Percentiles rank a stretch among this genome's conserved stretches.
phyloP scores from a whole-genome alignment of 1,140 invertebrate species.

The Meloidogyne chitwoodi region DNA sequence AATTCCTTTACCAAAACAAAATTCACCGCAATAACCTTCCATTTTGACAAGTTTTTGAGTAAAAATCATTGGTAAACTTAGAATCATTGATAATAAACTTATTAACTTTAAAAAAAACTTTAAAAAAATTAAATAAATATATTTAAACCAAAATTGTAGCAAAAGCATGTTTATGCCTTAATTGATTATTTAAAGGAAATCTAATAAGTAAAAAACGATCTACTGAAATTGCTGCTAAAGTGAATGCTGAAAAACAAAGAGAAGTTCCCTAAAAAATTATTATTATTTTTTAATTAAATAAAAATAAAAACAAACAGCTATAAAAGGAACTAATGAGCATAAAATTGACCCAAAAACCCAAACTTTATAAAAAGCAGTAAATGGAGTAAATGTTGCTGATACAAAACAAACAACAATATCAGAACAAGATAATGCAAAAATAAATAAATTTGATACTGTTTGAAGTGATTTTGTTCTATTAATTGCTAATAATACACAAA shows the following conservation, averaged over 20 bases:
- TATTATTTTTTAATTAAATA: not conserved
- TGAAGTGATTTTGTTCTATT: slow-evolving; percentile 35
- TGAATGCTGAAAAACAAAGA: slow-evolving; percentile 53
- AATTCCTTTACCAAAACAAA: too few species aligned
- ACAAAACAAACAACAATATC: slow-evolving; percentile 54
- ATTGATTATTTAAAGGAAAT: slow-evolving; percentile 58
- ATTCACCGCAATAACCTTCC: slow-evolving; percentile 50
- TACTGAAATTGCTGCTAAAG: slow-evolving; percentile 52
- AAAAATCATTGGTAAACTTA: slow-evolving; percentile 47
- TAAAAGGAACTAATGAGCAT: slow-evolving; percentile 47
- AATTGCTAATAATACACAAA: slow-evolving; percentile 37
- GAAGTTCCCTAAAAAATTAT: slow-evolving; percentile 41
- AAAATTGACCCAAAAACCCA: slow-evolving; percentile 54
- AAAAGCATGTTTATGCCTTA: slow-evolving; percentile 47
- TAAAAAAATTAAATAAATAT: not conserved
- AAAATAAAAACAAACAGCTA: slow-evolving; percentile 28
- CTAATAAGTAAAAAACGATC: slow-evolving; percentile 53
- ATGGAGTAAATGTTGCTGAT: slow-evolving; percentile 57
- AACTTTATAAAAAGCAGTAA: slow-evolving; percentile 53
- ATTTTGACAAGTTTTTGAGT: slow-evolving; percentile 50
- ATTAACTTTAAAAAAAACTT: slow-evolving; percentile 48
- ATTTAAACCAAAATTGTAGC: slow-evolving; percentile 43
- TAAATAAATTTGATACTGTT: slow-evolving; percentile 61
- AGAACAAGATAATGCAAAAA: slow-evolving; percentile 50
- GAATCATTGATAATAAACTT: slow-evolving; percentile 40